Evolutionary conservation across 2,888 invertebrate genomes (phyloP), one percentile per base, ranked within the genome.

Genomic region (Capitulum mitella): DNA sequence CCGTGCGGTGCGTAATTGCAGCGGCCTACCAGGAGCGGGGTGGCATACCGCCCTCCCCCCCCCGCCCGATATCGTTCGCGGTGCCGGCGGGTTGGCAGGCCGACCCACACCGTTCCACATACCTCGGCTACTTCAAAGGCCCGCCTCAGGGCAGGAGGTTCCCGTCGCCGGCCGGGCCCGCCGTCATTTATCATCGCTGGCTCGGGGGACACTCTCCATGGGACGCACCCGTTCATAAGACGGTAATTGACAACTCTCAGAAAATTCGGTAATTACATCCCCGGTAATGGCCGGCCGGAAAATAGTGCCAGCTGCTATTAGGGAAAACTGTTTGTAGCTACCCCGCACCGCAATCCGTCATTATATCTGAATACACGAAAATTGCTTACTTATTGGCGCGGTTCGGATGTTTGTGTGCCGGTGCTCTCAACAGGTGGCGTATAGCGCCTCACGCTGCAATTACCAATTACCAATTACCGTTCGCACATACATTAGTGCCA

Each of bases 51-150:
- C 48, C 48, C 48, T 19, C 48, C 54, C 3, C 51, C 51, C 14
- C 22, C 26, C 54, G 26, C 22, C 82, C 87, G n/a, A n/a, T n/a
- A n/a, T n/a, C n/a, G n/a, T n/a, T n/a, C n/a, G n/a, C n/a, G n/a
- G n/a, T n/a, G n/a, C n/a, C n/a, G n/a, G n/a, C 88, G 64, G 87
- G 88, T 1, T 88, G 88, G 19, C 83, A 87, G 82, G 46, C 5
- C 51, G 58, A 85, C 85, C 85, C 85, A 85, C 85, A 84, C 85
- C 84, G 86, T 86, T 87, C 70, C 40, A 70, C 70, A 70, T 70
- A 70, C 70, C 70, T 40, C 37, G 70, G 40, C 40, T 26, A 70
- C 40, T 40, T 70, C 70, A 70, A 70, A 70, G 70, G 40, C 16
- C 3, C 10, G 40, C 70, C 70, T 37, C 70, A 1, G 40, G 40